Percentiles rank a stretch among this genome's conserved stretches.
Conservation (phyloP, 1,140 invertebrate genomes). For the Caenorhabditis briggsae region DNA sequence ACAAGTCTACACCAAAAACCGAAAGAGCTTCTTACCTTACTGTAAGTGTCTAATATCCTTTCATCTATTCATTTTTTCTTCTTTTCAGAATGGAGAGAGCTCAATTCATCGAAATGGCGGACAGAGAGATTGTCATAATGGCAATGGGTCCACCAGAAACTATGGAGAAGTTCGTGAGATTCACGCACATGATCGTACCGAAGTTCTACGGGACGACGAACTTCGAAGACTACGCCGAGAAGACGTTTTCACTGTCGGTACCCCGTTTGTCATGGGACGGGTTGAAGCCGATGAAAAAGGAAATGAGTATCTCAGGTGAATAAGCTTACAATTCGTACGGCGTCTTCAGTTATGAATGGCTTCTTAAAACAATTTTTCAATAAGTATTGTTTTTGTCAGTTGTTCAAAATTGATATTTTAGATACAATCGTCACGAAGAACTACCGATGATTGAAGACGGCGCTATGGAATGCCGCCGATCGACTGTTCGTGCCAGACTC, state of each 20-base stretch:
- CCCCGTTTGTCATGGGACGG: slow-evolving; percentile 58
- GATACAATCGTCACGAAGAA: slow-evolving; percentile 32
- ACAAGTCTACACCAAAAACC: slow-evolving; percentile 43
- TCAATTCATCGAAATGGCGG: background rate
- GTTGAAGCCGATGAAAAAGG: slow-evolving; percentile 57
- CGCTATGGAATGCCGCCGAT: slow-evolving; percentile 61
- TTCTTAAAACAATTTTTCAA: background rate
- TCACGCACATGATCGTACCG: slow-evolving; percentile 37
- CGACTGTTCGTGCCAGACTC: slow-evolving; percentile 55
- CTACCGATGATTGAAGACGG: slow-evolving; percentile 63
- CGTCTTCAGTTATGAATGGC: background rate
- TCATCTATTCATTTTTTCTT: background rate
- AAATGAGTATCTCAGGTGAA: slow-evolving; percentile 56
- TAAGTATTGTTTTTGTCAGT: too few relatives aligned
- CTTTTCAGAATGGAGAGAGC: slow-evolving; percentile 39
- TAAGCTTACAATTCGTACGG: background rate
- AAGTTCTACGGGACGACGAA: slow-evolving; percentile 44
- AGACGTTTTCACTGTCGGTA: slow-evolving; percentile 60
- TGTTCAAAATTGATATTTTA: background rate
- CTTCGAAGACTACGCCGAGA: slow-evolving; percentile 39
- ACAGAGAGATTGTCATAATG: slow-evolving; percentile 5
- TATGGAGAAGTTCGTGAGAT: slow-evolving; percentile 50
- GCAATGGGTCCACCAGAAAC: slow-evolving; percentile 1
- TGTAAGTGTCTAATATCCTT: background rate
- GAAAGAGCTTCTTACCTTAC: slow-evolving; percentile 52